Base-by-base conservation (phyloP, 1,140 invertebrate genomes). In the Trichonephila inaurata region DNA sequence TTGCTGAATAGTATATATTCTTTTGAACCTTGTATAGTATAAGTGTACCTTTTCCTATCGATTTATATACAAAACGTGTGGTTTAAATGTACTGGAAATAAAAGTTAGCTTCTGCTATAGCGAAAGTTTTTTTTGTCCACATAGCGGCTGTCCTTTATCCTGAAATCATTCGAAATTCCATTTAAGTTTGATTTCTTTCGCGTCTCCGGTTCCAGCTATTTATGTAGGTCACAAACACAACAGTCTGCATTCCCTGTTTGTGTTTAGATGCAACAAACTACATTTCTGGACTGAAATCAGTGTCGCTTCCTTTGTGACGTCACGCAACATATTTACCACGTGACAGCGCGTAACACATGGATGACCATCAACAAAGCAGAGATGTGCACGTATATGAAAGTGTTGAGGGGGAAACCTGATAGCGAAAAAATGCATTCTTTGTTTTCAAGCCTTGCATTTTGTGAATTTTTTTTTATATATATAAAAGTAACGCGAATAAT, bases 291-390 rank as follows among this genome's bases (percentile, higher is more conserved):
- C 81, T 33, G 88, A 72, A 51, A 81, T 81, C 89, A 33, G 40
- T 82, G 69, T 61, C 58, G 18, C 62, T 51, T 83, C 90, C 58
- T 85, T 40, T 66, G 60, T 92, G 90, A 92, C 90, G 81, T 92
- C 90, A 92, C 61, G 60, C 14, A 24, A 33, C 51, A 51, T 51
- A 51, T 51, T 51, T 10, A 51, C 90, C 90, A 92, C 90, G 90
- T 92, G 90, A 92, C 90, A 44, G 14, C 24, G 19, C 51, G 12
- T 19, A 64, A 92, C 90, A 92, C 90, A 92, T 92, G 90, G 61
- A 51, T 85, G 90, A 44, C 24, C 90, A 24, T 60, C n/a, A 28
- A 92, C 81, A 92, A 92, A 92, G 72, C 72, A 33, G 58, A 12
- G 24, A 81, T 40, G 72, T 28, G 72, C 58, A 82, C 51, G 61